Evolutionary conservation across 2,113 vertebrate species (phyloP).

Genomic region (Prunella fulvescens): DNA sequence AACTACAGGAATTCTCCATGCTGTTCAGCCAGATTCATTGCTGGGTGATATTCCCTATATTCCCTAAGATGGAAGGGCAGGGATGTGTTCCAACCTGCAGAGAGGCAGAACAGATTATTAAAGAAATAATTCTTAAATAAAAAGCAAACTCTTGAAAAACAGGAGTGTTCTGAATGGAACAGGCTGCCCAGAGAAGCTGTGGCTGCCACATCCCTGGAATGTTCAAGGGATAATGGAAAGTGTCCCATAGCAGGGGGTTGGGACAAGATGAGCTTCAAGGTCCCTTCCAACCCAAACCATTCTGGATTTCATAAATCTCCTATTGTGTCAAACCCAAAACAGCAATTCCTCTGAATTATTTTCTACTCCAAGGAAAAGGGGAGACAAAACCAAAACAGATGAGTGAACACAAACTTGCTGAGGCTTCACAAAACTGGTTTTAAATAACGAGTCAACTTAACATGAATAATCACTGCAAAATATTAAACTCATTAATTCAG

Average conservation of each 20-base stretch:
- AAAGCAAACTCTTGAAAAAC: neutral
- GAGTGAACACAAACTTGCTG: neutral
- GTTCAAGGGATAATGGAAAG: neutral
- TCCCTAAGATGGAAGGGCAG: neutral
- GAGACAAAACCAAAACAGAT: neutral
- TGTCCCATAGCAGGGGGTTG: neutral
- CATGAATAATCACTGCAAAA: neutral
- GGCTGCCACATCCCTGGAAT: neutral
- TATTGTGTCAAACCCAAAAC: neutral
- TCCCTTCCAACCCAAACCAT: neutral
- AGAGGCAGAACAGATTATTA: neutral
- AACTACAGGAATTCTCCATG: neutral
- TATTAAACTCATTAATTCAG: neutral
- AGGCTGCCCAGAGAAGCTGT: neutral
- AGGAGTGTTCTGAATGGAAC: neutral
- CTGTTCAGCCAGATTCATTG: neutral
- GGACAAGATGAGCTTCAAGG: neutral
- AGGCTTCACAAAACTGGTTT: neutral
- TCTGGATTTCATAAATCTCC: neutral
- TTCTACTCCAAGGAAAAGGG: neutral
- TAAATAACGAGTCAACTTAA: neutral
- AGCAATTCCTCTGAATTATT: neutral
- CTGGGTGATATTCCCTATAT: neutral
- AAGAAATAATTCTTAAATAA: neutral
- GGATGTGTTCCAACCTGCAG: neutral